phyloP scores from a whole-genome alignment of 2,113 vertebrate genomes.

The Microtus montanus region DNA sequence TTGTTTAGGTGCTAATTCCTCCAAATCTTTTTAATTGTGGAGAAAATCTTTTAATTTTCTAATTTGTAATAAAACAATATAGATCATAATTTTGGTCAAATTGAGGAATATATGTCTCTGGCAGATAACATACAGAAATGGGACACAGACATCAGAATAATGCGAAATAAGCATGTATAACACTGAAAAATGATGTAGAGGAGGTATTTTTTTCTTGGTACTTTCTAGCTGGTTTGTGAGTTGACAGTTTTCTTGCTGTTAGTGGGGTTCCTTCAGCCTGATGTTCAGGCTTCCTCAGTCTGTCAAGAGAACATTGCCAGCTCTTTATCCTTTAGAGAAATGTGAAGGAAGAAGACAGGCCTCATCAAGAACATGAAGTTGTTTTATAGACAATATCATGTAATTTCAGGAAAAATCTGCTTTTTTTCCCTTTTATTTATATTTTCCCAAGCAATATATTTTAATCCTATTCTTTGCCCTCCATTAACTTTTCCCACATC shows the following conservation, averaged over 20 bases:
- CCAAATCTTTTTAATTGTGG: too few species aligned
- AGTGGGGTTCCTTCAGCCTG: not conserved
- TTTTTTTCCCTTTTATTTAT: not conserved
- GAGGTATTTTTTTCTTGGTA: not conserved
- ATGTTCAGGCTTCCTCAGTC: not conserved
- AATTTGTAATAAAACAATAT: not conserved
- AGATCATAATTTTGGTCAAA: not conserved
- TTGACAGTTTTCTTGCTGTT: not conserved
- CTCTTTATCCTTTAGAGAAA: not conserved
- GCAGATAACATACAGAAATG: not conserved
- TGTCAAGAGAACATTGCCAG: not conserved
- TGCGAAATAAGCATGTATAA: not conserved
- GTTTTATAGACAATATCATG: slow-evolving; percentile 31
- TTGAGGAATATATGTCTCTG: too few species aligned
- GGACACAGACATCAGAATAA: not conserved
- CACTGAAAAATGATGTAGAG: not conserved
- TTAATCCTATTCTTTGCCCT: not conserved
- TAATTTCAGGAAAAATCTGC: slow-evolving; percentile 6
- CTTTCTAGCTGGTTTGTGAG: not conserved
- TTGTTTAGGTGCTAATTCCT: not conserved
- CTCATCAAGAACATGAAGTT: not conserved
- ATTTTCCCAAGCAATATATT: not conserved
- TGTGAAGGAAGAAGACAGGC: not conserved
- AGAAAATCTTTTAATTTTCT: too few species aligned
- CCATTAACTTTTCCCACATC: not conserved